Percentiles rank a stretch among this genome's conserved stretches.
Evolutionary conservation across 2,888 invertebrate genomes (phyloP).

Genomic region (Andrena fulva): DNA sequence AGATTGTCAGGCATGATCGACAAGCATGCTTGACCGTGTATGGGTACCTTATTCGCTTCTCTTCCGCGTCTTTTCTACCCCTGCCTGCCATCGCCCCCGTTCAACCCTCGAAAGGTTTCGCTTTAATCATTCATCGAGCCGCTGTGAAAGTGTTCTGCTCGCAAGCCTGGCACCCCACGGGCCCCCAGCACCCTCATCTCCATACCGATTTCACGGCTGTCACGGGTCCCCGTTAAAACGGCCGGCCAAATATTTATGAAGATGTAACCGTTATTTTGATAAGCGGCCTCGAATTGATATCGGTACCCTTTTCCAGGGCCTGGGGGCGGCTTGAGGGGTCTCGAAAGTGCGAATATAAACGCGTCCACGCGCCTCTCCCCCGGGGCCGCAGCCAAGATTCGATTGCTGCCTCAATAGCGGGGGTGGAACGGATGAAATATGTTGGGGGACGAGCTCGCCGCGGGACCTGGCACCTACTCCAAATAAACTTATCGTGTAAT

Average conservation of each 20-base stretch:
- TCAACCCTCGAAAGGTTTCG: conserved; percentile 41
- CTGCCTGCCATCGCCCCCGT: neutral
- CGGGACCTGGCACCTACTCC: conserved; percentile 49
- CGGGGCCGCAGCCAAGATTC: conserved; percentile 76
- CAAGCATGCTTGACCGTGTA: no score
- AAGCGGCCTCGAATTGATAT: conserved; percentile 80
- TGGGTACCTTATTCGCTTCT: neutral
- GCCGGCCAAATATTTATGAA: conserved; percentile 83
- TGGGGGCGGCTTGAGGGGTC: conserved; percentile 58
- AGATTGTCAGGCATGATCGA: no score
- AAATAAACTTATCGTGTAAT: conserved; percentile 67
- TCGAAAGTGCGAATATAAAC: conserved; percentile 83
- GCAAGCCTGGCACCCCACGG: conserved; percentile 46
- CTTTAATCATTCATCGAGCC: conserved; percentile 42
- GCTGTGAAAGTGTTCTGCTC: conserved; percentile 21
- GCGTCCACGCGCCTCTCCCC: conserved; percentile 78
- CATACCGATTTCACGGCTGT: conserved; percentile 83
- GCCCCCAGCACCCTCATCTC: conserved; percentile 74
- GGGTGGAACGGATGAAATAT: conserved; percentile 65
- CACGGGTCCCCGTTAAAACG: conserved; percentile 73
- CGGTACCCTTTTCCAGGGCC: conserved; percentile 59
- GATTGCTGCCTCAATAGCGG: conserved; percentile 81
- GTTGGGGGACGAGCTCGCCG: conserved; percentile 45
- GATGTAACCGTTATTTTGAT: conserved; percentile 85
- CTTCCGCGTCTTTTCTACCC: neutral